Conservation (phyloP, 37 sponge, comb jelly and placozoan genomes). For the Haliclona indistincta region DNA sequence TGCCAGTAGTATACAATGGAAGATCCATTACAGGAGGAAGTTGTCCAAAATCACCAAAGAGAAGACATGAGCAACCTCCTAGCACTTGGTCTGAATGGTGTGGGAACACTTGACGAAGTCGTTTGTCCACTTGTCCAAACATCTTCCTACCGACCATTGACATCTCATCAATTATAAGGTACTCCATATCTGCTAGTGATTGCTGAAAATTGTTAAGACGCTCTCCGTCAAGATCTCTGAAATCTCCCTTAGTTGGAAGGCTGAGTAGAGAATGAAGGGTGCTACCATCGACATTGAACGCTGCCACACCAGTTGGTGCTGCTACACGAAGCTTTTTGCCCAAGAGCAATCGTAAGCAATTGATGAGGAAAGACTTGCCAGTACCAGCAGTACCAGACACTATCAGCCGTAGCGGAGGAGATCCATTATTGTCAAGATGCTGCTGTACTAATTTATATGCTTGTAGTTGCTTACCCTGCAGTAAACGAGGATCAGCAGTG, state of each 20-base stretch:
- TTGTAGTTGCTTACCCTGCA: constrained; percentile 36
- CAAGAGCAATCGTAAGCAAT: constrained; percentile 45
- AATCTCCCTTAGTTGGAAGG: constrained; percentile 36
- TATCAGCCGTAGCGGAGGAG: constrained; percentile 23
- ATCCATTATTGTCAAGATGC: background rate
- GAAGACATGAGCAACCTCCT: constrained; percentile 55
- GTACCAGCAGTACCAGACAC: constrained; percentile 47
- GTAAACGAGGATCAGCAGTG: constrained; percentile 23
- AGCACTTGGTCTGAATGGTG: constrained; percentile 20
- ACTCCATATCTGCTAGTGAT: constrained; percentile 30
- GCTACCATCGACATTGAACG: constrained; percentile 4
- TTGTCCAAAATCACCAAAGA: constrained; percentile 60
- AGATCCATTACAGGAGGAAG: constrained; percentile 40
- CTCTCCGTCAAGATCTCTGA: constrained; percentile 9
- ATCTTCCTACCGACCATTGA: constrained; percentile 54
- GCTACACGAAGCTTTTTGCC: constrained; percentile 13
- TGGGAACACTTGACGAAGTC: constrained; percentile 50
- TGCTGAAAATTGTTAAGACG: constrained; percentile 21
- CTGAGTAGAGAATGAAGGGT: constrained; percentile 7
- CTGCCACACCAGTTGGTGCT: constrained; percentile 36
- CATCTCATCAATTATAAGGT: constrained; percentile 64
- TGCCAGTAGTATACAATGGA: background rate
- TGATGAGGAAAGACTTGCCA: constrained; percentile 47
- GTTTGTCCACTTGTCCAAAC: constrained; percentile 47
- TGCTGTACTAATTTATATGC: constrained; percentile 44